Base-by-base conservation (phyloP, 2,797 vertebrate species). In the Columba guinea region DNA sequence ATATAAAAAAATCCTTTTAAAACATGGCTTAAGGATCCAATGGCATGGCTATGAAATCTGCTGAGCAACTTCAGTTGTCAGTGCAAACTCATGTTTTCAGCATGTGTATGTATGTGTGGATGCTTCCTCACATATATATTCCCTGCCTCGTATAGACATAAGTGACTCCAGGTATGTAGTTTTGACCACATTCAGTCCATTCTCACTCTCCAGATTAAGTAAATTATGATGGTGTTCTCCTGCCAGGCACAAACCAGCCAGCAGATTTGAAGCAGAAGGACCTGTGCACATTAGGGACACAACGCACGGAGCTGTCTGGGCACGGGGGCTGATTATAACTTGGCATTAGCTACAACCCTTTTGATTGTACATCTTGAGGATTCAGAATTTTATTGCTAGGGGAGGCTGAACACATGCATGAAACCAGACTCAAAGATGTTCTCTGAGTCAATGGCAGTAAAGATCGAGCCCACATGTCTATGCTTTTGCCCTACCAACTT, bases 281-380 rank as follows among this genome's bases (percentile, higher is more conserved):
- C 17, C 12, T 18, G 37, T 11, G 6, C 1, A 0, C 26, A 9
- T 28, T 34, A 32, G 18, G 28, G 23, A 46, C 24, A 4, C 21
- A 19, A 79, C 28, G 32, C 30, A n/a, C 1, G 1, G 35, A 75
- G 19, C 5, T 51, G 1, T 26, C 35, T 77, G 77, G 18, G 35
- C 23, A 13, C 1, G 58, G 62, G 18, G 11, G 11, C 7, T n/a
- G 34, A 22, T 34, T 48, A 14, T 14, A 70, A 49, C 26, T 73
- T 91, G 58, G 19, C 51, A 59, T 20, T 18, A 59, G 23, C n/a
- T 76, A 11, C 53, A 65, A 34, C 7, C 20, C 14, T 35, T 87
- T 79, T 27, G 32, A 44, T 22, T 52, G 11, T n/a, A 26, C 5
- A 5, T 48, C 37, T 32, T 4, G 12, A 84, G 23, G 13, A 11